Evolutionary conservation across 2,888 invertebrate genomes (phyloP).

Genomic region (Disparrhopalites patrizii): DNA sequence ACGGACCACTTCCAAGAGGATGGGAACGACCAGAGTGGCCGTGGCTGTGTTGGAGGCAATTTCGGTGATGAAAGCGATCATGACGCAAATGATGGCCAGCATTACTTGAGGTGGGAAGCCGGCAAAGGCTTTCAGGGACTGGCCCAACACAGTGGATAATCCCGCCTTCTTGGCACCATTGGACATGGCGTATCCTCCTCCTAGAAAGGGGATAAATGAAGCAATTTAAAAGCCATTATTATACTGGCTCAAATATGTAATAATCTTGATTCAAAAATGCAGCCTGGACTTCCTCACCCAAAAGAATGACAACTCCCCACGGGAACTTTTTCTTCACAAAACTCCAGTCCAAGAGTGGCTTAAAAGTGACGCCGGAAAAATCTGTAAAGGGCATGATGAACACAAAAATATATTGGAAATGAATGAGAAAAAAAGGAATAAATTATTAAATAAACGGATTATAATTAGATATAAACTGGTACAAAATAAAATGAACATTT

Average conservation of each 20-base stretch:
- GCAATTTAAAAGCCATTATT: no score
- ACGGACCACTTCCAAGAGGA: conserved; percentile 74
- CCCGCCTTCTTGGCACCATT: conserved; percentile 76
- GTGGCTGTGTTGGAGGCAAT: conserved; percentile 88
- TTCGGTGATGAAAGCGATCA: conserved; percentile 54
- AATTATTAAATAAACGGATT: no score
- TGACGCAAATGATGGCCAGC: conserved; percentile 18
- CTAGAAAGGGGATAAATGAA: conserved; percentile 49
- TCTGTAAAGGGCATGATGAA: conserved; percentile 2
- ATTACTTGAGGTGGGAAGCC: conserved; percentile 18
- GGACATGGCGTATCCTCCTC: conserved; percentile 87
- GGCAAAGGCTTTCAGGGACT: conserved; percentile 18
- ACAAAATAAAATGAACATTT: no score
- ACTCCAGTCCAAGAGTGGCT: conserved; percentile 60
- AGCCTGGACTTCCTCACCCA: conserved; percentile 34
- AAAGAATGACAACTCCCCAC: conserved; percentile 60
- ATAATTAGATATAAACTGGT: no score
- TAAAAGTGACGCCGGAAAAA: conserved; percentile 15
- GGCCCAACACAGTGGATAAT: conserved; percentile 70
- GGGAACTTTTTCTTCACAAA: conserved; percentile 79
- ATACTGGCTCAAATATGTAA: no score
- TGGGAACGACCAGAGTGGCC: conserved; percentile 80
- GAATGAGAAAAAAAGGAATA: neutral
- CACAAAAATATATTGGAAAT: neutral
- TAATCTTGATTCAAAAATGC: neutral